Percentiles rank a stretch among this genome's conserved stretches.
These are phyloP conservation scores for Sturnira hondurensis DNA, from an alignment of 2,113 vertebrate species.

Conservation along the genomic window DNA sequence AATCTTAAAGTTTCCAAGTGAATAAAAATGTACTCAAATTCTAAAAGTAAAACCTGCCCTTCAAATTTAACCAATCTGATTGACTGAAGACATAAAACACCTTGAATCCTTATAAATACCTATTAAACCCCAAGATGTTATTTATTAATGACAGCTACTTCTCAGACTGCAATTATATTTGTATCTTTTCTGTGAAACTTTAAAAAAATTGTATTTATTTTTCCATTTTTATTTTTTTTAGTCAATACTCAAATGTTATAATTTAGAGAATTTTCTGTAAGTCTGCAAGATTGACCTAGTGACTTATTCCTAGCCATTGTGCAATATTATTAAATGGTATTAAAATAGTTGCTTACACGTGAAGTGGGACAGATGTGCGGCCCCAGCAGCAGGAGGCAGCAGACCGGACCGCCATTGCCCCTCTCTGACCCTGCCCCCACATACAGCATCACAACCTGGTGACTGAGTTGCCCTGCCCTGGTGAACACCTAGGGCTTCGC, in stretches of 20 bases:
- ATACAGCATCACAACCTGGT: too few relatives aligned
- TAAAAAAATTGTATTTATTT: background rate
- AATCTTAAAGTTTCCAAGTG: background rate
- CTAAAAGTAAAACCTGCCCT: background rate
- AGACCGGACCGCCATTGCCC: too few relatives aligned
- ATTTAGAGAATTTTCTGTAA: background rate
- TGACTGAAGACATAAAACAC: background rate
- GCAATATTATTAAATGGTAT: background rate
- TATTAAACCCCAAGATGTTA: background rate
- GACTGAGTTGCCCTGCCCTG: too few relatives aligned
- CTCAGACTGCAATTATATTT: background rate
- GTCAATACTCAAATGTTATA: background rate
- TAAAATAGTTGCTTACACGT: background rate
- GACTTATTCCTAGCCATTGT: background rate
- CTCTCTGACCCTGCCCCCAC: too few relatives aligned
- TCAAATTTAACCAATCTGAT: background rate
- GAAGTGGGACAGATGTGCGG: too few relatives aligned
- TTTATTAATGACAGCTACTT: background rate
- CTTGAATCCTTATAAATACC: background rate
- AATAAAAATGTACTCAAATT: background rate
- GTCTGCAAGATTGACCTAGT: background rate
- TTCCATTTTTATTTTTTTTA: background rate
- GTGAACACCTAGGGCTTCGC: too few relatives aligned
- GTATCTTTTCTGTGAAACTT: background rate
- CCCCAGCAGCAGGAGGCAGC: too few relatives aligned